phyloP scores from a whole-genome alignment of 1,140 invertebrate species.

The Pomacea maculata region DNA sequence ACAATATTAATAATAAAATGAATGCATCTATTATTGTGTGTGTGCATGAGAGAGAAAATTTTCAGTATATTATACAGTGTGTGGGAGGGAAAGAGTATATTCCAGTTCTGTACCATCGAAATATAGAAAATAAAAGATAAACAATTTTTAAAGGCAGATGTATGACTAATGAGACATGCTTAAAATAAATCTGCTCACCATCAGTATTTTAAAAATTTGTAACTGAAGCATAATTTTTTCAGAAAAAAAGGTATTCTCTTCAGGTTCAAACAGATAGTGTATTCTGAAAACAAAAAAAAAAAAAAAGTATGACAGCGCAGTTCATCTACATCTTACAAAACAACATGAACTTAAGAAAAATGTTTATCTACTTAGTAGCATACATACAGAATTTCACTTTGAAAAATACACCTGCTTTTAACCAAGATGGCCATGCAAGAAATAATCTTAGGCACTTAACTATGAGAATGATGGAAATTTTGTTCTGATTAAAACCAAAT shows the following conservation, averaged over 20 bases:
- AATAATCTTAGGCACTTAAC: not conserved
- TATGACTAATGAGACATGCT: not conserved
- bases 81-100: too few species aligned
- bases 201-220: slow-evolving; percentile 4
- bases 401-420: not conserved
- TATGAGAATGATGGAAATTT: not conserved
- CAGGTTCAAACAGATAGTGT: slow-evolving; percentile 24
- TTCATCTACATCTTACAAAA: too few species aligned
- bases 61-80: too few species aligned
- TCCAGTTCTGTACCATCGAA: not conserved
- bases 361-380: too few species aligned
- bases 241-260: slow-evolving; percentile 22
- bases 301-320: not conserved
- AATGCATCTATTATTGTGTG: too few species aligned
- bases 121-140: not conserved
- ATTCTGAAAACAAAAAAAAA: slow-evolving; percentile 8
- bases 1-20: too few species aligned
- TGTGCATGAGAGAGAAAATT: too few species aligned
- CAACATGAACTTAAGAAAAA: too few species aligned
- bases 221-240: slow-evolving; percentile 18
- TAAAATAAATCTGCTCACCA: not conserved
- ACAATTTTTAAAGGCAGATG: not conserved
- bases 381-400: too few species aligned
- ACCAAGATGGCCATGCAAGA: not conserved
- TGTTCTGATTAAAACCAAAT: not conserved